Conservation (phyloP, 2,888 invertebrate species). For the Drosophila glabriapex region DNA sequence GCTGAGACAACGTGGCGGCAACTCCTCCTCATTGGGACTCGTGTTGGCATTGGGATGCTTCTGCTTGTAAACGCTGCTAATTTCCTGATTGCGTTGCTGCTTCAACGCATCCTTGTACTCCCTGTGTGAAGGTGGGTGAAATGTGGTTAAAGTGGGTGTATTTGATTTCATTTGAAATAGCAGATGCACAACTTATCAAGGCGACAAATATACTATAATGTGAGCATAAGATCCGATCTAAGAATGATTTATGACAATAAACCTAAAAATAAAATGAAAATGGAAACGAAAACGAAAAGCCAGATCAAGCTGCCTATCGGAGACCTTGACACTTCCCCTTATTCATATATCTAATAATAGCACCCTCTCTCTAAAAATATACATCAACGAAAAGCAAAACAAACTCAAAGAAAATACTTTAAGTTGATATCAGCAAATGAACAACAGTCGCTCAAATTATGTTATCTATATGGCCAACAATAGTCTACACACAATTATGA, state of each 20-base stretch:
- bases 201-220: no score
- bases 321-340: not conserved
- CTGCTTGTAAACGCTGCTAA: conserved; percentile 88
- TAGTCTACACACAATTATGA: not conserved
- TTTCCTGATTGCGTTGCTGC: conserved; percentile 93
- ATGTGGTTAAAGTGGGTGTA: not conserved
- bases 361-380: not conserved
- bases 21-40: conserved; percentile 74
- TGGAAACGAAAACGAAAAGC: no score
- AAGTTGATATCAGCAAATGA: no score
- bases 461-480: not conserved
- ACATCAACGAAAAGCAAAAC: not conserved
- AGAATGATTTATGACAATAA: no score
- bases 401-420: not conserved
- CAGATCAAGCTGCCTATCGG: not conserved
- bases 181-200: no score
- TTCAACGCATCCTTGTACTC: conserved; percentile 96
- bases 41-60: conserved; percentile 74
- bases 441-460: not conserved
- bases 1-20: conserved; percentile 40
- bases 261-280: no score
- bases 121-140: conserved; percentile 83
- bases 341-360: not conserved
- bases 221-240: no score
- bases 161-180: not conserved